Percentiles rank a stretch among this genome's conserved stretches.
Conservation (phyloP, 2,797 vertebrate species). For the Sebastes diploproa region DNA sequence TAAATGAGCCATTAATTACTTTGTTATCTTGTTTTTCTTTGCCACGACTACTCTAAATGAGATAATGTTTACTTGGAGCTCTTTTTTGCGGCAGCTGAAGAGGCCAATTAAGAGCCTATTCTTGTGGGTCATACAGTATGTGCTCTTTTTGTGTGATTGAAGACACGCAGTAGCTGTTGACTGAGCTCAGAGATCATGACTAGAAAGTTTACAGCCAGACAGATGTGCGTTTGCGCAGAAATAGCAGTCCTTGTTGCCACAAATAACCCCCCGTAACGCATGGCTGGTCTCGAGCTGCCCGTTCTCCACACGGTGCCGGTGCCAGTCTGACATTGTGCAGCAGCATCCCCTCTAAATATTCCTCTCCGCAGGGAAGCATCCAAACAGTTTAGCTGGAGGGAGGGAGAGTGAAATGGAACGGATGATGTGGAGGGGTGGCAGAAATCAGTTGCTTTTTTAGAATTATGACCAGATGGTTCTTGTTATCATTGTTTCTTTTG, state of each 20-base stretch:
- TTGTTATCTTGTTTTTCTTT: neutral
- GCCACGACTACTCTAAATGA: neutral
- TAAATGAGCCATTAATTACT: neutral
- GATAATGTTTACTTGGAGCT: neutral
- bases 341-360: neutral
- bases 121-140: neutral
- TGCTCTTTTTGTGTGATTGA: neutral
- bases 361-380: neutral
- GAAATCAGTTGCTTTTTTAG: neutral
- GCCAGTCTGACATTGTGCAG: slow-evolving; percentile 6
- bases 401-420: neutral
- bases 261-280: slow-evolving; percentile 25
- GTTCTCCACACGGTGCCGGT: neutral
- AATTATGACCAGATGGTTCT: neutral
- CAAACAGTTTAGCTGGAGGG: neutral
- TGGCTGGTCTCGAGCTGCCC: neutral
- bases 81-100: neutral
- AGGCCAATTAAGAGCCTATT: neutral
- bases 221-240: neutral
- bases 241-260: slow-evolving; percentile 6
- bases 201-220: neutral
- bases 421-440: neutral
- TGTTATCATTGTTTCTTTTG: neutral
- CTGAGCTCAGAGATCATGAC: neutral
- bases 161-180: neutral